These are phyloP conservation scores for Netelia fuscicornis DNA, from an alignment of 2,888 invertebrate species.

Conservation along the genomic window DNA sequence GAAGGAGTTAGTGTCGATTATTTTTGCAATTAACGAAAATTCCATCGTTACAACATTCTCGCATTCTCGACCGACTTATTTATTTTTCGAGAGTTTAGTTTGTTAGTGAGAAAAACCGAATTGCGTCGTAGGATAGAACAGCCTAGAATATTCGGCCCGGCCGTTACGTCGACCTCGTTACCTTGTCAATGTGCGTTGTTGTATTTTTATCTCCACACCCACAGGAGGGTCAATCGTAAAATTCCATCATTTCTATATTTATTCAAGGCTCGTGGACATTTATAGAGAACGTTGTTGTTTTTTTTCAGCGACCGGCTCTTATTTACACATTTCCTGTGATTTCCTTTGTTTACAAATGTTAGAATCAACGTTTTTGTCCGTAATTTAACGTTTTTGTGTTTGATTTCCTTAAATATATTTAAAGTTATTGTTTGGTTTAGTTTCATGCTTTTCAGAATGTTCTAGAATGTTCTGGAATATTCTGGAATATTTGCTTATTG, in stretches of 20 bases:
- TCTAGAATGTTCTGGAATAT: slow-evolving; percentile 1
- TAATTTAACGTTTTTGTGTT: not conserved
- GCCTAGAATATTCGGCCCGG: not conserved
- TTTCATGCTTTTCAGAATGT: not conserved
- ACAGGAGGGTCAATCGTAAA: not conserved
- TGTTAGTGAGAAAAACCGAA: not conserved
- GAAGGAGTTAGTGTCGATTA: not conserved
- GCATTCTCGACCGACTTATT: not conserved
- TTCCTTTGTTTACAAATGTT: not conserved
- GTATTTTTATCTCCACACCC: not conserved
- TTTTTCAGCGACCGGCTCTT: not conserved
- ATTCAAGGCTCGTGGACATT: not conserved
- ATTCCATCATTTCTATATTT: slow-evolving; percentile 13
- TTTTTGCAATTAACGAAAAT: not conserved
- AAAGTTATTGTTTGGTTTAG: not conserved
- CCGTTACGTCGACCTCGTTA: too few relatives aligned
- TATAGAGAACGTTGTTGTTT: not conserved
- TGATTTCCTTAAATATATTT: not conserved
- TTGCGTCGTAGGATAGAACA: not conserved
- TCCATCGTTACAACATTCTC: not conserved
- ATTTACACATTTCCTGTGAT: not conserved
- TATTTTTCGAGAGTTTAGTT: not conserved
- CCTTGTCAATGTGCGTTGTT: not conserved
- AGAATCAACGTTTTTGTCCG: not conserved
- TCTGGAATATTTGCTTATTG: not conserved